phyloP scores from a whole-genome alignment of 2,888 invertebrate species.

The Dynastes hyllus region DNA sequence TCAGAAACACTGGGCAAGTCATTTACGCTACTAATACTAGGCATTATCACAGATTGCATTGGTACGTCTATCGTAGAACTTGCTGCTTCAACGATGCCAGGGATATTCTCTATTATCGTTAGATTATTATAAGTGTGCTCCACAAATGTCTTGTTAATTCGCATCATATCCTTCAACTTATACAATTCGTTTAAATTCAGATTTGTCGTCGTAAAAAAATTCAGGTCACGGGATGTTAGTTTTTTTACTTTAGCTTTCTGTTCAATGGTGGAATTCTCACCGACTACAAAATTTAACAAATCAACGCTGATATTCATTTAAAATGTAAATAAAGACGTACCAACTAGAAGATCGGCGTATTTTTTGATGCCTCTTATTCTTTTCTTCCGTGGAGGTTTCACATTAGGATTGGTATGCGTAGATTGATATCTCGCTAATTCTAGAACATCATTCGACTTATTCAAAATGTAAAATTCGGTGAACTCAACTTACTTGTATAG shows the following conservation, averaged over 20 bases:
- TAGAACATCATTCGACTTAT: conserved; percentile 49
- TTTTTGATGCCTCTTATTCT: conserved; percentile 58
- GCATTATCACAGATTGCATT: conserved; percentile 43
- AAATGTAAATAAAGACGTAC: conserved; percentile 54
- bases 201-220: conserved; percentile 76
- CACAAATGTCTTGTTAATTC: conserved; percentile 56
- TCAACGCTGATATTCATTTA: conserved; percentile 2
- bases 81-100: conserved; percentile 33
- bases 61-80: conserved; percentile 20
- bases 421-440: conserved; percentile 60
- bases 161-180: conserved; percentile 71
- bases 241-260: conserved; percentile 80
- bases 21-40: conserved; percentile 40
- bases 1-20: neutral
- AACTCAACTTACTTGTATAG: conserved; percentile 57
- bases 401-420: conserved; percentile 62
- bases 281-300: conserved; percentile 73
- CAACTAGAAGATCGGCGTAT: conserved; percentile 61
- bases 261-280: conserved; percentile 77
- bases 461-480: neutral
- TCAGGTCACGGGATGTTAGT: conserved; percentile 79
- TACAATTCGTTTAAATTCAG: conserved; percentile 75
- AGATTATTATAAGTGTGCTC: conserved; percentile 68
- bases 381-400: conserved; percentile 59
- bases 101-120: conserved; percentile 57